These are phyloP conservation scores for Eufriesea mexicana DNA, from an alignment of 1,140 invertebrate species.

Conservation along the genomic window DNA sequence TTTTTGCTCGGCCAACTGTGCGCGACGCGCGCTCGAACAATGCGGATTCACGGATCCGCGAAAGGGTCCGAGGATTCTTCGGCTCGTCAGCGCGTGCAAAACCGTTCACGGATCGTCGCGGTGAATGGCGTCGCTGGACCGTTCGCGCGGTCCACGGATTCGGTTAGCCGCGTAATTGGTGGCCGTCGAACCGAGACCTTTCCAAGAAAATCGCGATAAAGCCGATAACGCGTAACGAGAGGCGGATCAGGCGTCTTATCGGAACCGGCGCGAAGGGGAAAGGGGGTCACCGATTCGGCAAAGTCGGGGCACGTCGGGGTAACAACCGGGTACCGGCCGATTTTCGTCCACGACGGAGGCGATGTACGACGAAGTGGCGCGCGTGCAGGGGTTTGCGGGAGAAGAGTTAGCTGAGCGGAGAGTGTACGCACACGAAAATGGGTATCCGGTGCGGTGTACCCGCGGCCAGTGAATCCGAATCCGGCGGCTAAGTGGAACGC, in stretches of 20 bases:
- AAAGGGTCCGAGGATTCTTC: constrained; percentile 29
- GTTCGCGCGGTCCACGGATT: not conserved
- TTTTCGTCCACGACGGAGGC: no score
- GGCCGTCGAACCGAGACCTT: not conserved
- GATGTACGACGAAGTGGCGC: no score
- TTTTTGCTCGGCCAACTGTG: constrained; percentile 57
- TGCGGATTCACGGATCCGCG: constrained; percentile 33
- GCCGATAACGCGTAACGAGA: no score
- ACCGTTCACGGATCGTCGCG: constrained; percentile 12
- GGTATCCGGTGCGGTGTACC: constrained; percentile 3
- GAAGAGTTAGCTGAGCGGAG: not conserved
- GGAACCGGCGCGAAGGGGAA: no score
- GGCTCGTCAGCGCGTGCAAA: constrained; percentile 30
- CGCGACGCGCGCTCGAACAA: constrained; percentile 35
- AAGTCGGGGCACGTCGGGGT: no score
- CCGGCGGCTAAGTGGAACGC: constrained; percentile 7
- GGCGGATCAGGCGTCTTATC: no score
- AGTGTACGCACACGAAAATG: not conserved
- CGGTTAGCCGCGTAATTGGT: constrained; percentile 8
- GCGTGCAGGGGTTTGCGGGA: no score
- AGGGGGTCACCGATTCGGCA: no score
- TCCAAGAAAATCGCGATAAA: not conserved
- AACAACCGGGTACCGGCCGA: no score
- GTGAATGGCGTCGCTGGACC: constrained; percentile 5
- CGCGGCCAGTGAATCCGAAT: constrained; percentile 5